phyloP scores from a whole-genome alignment of 2,113 vertebrate genomes.

The Chaetops frenatus region DNA sequence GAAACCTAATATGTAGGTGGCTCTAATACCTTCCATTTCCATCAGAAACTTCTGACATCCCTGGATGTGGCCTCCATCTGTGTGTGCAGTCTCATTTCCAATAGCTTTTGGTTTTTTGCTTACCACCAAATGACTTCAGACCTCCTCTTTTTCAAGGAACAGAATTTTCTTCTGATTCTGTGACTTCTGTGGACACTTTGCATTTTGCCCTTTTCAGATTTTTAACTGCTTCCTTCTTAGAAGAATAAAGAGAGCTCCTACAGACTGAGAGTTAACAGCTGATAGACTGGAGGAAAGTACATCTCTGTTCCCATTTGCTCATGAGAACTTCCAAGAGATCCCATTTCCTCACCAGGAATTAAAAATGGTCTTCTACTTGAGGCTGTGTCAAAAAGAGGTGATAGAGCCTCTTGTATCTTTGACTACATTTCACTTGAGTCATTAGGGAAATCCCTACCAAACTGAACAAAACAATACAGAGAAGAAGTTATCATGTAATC shows the following conservation, averaged over 20 bases:
- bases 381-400: not conserved
- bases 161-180: not conserved
- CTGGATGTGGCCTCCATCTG: not conserved
- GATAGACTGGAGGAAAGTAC: not conserved
- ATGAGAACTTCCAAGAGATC: not conserved
- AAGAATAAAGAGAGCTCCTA: not conserved
- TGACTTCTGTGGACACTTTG: not conserved
- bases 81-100: not conserved
- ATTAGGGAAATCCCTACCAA: not conserved
- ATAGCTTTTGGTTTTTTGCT: not conserved
- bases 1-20: not conserved
- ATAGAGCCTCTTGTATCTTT: not conserved
- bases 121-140: not conserved
- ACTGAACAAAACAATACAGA: not conserved
- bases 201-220: not conserved
- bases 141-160: not conserved
- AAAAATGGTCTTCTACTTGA: not conserved
- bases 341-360: not conserved
- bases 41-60: not conserved
- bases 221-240: not conserved
- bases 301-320: not conserved
- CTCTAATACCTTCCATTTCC: not conserved
- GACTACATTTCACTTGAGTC: not conserved
- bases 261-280: not conserved
- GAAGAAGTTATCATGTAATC: not conserved